Base-by-base conservation (phyloP, 2,797 vertebrate species). In the Tragelaphus eurycerus region DNA sequence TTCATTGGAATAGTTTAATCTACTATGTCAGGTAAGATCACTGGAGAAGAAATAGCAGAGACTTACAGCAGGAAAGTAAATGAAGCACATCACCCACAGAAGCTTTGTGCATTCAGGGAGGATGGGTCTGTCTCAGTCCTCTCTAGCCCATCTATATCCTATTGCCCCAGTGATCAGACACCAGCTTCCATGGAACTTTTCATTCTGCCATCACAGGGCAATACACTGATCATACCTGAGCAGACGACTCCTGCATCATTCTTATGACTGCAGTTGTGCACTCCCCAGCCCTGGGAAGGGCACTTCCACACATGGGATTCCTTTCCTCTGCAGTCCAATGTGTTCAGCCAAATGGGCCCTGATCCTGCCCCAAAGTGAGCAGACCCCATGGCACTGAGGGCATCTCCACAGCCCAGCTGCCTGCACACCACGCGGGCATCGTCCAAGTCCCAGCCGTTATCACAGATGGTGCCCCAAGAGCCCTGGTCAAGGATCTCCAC, bases 181-280 rank as follows among this genome's bases (percentile, higher is more conserved):
- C 79, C 6, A 54, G 12, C 29, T 57, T 78, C 25, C 13, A 12
- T 82, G 25, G 48, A 27, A 16, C 6, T 7, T 50, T 31, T 16
- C 29, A 89, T 74, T 54, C 14, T 14, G 48, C 3, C n/a, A 11
- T 55, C 34, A 86, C 71, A 43, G 21, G 34, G 38, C 34, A 25
- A 43, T 13, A 25, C 34, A 25, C 34, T 43, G 67, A 43, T 12
- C 34, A 43, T 74, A 99, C 98, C 98, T 98, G 98, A 98, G 86
- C 99, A 99, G 43, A 98, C 74, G 50, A 99, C 98, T 55, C 98
- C 99, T 2, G 97, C 98, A 15, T 99, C 99, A 46, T 98, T 94
- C 43, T 98, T 98, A 92, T 98, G 98, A 14, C 90, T 96, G 95
- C 98, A 98, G 94, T 98, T 62, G 48, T 98, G 96, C n/a, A 92